Evolutionary conservation across 2,888 invertebrate species (phyloP).

Genomic region (Morpho achilles): DNA sequence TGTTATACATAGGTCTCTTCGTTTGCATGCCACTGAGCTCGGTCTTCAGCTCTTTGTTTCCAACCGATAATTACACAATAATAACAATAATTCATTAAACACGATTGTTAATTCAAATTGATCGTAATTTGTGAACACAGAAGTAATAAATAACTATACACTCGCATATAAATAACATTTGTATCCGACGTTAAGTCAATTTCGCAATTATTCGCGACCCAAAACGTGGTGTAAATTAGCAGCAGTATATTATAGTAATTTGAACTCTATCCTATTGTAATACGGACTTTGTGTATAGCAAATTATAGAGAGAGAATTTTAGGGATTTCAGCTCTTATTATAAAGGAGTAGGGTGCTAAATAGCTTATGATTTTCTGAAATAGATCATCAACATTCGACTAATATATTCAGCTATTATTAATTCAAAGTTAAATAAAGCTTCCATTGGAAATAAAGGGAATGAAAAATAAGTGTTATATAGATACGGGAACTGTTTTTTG

Average conservation of each 20-base stretch:
- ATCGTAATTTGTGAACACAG: background rate
- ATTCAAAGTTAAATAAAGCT: slow-evolving; percentile 26
- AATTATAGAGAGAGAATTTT: slow-evolving; percentile 2
- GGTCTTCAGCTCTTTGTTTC: no score
- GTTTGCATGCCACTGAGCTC: no score
- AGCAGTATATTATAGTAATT: background rate
- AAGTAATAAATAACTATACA: slow-evolving; percentile 5
- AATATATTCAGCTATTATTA: slow-evolving; percentile 29
- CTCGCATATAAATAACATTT: slow-evolving; percentile 10
- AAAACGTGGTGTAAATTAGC: slow-evolving; percentile 10
- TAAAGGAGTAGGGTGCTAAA: slow-evolving; percentile 5
- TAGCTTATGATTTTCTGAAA: slow-evolving; percentile 6
- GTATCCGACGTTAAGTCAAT: slow-evolving; percentile 13
- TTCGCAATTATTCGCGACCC: slow-evolving; percentile 12
- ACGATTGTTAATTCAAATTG: background rate
- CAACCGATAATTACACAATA: background rate
- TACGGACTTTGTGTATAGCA: slow-evolving; percentile 1
- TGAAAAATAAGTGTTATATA: slow-evolving; percentile 11
- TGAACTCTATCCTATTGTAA: slow-evolving; percentile 4
- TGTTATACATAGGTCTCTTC: no score
- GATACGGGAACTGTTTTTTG: slow-evolving; percentile 9
- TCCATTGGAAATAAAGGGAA: slow-evolving; percentile 20
- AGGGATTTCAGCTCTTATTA: background rate
- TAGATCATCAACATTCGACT: slow-evolving; percentile 8
- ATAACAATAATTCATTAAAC: background rate